Evolutionary conservation across 2,797 vertebrate genomes (phyloP).

Genomic region (Girardinus metallicus): DNA sequence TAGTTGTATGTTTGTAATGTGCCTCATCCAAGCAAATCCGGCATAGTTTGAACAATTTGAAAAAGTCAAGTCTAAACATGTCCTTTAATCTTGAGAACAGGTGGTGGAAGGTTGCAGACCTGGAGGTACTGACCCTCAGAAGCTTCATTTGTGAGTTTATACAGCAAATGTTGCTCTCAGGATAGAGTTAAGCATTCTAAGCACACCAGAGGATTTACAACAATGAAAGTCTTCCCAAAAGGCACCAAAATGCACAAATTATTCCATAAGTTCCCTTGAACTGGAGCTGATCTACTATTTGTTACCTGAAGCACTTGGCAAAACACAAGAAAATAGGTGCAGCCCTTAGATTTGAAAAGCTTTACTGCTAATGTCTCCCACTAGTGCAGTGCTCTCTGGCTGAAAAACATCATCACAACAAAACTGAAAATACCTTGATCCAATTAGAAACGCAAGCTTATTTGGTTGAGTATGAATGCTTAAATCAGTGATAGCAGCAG

Average conservation of each 20-base stretch:
- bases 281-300: conserved; percentile 74
- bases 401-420: conserved; percentile 59
- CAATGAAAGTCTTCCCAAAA: conserved; percentile 66
- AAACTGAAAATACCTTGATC: conserved; percentile 64
- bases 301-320: conserved; percentile 69
- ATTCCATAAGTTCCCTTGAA: conserved; percentile 70
- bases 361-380: conserved; percentile 66
- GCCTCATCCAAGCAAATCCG: not conserved
- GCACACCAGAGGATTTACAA: conserved; percentile 62
- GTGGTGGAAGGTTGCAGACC: conserved; percentile 16
- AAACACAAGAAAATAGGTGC: conserved; percentile 57
- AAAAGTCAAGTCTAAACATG: not conserved
- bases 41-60: not conserved
- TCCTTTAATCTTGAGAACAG: not conserved
- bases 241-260: conserved; percentile 53
- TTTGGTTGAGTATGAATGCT: conserved; percentile 60
- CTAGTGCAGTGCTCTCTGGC: conserved; percentile 55
- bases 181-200: conserved; percentile 8
- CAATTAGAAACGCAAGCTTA: conserved; percentile 72
- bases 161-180: conserved; percentile 33
- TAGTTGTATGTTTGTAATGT: not conserved
- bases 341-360: conserved; percentile 68
- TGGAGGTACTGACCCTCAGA: conserved; percentile 31
- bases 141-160: conserved; percentile 41
- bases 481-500: conserved; percentile 69